These are phyloP conservation scores for Glossophaga mutica DNA, from an alignment of 2,797 vertebrate species.

Conservation along the genomic window DNA sequence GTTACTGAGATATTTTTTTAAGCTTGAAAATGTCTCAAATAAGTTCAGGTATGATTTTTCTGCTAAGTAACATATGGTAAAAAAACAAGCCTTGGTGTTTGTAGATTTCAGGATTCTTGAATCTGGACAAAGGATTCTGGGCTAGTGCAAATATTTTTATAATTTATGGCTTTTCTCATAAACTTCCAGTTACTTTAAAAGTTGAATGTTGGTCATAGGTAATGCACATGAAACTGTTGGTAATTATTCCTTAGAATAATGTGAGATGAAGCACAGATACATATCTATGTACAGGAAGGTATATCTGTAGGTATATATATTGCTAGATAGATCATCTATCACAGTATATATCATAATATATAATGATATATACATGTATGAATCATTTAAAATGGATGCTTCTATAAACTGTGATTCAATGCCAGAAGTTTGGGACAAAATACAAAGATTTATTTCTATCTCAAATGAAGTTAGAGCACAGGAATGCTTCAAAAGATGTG, in stretches of 20 bases:
- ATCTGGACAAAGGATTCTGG: not conserved
- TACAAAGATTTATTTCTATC: not conserved
- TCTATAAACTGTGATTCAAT: not conserved
- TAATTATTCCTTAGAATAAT: not conserved
- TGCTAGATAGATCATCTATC: not conserved
- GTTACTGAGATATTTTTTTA: not conserved
- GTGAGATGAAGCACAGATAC: not conserved
- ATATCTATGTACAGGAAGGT: no score
- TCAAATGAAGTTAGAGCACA: not conserved
- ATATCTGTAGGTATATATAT: no score
- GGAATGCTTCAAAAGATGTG: rapidly evolving
- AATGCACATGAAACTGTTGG: not conserved
- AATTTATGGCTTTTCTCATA: not conserved
- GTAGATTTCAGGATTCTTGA: not conserved
- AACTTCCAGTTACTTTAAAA: not conserved
- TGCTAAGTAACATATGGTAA: not conserved
- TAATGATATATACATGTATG: not conserved
- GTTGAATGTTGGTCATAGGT: not conserved
- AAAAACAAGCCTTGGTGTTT: not conserved
- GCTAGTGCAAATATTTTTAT: not conserved
- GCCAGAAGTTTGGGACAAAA: not conserved
- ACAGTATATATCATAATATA: no score
- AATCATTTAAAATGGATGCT: not conserved
- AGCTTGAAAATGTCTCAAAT: not conserved
- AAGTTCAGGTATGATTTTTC: conserved; percentile 13